Base-by-base conservation (phyloP, 2,888 invertebrate genomes). In the Nesidiocoris tenuis region DNA sequence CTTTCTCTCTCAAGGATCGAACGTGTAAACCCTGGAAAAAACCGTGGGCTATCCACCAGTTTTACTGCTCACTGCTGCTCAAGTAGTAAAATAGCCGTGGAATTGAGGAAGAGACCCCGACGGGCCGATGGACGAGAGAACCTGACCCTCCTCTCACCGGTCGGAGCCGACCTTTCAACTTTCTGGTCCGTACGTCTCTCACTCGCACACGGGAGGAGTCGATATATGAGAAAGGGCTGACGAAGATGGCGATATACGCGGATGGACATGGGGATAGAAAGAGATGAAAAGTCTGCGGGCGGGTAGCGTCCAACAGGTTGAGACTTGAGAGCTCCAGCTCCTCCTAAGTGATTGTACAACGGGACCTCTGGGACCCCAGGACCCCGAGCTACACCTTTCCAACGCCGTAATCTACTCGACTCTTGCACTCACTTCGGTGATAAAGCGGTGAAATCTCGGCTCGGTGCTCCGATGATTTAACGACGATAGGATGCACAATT, bases 311-410 rank as follows among this genome's bases (percentile, higher is more conserved):
- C 63, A 64, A 64, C 64, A 64, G 64, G 64, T 64, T 64, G 64
- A 24, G n/a, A 64, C 23, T 23, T 25, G 1, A 56, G 56, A n/a
- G 1, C 63, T 24, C n/a, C 63, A 63, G 65, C 25, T 65, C 17
- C 65, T 65, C 65, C 39, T 39, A 65, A 65, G 65, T 65, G 65
- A 65, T 65, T 65, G 65, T 65, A 65, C 65, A 65, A 65, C 65
- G 65, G 65, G 65, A 65, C 39, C 25, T 24, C 65, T 39, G 12
- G 25, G 18, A 65, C 65, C 9, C 39, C 25, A 0, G 18, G 7
- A 1, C 65, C 65, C 63, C 63, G 39, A 39, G 3, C 39, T 39
- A 39, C 39, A 39, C 39, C 39, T 39, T 39, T 39, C 39, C 39
- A 39, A 39, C 39, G 12, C 39, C 39, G 39, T 39, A 39, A 39